Evolutionary conservation across 2,797 vertebrate genomes (phyloP).

Genomic region (Macropodus opercularis): DNA sequence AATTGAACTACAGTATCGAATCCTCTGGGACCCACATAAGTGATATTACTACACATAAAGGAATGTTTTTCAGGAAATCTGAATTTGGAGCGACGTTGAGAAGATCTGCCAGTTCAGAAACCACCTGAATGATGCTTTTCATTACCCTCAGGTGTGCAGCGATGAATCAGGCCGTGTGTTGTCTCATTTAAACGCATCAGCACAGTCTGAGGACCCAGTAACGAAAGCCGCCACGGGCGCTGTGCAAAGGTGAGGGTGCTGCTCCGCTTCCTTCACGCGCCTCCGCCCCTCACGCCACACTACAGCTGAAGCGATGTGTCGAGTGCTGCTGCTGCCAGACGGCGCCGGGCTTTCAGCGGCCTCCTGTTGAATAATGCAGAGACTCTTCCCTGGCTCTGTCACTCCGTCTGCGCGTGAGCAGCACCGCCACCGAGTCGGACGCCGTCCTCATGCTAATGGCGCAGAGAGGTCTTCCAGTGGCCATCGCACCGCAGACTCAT

Average conservation of each 20-base stretch:
- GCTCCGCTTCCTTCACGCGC: slow-evolving; percentile 33
- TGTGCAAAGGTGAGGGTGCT: slow-evolving; percentile 11
- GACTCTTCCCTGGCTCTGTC: slow-evolving; percentile 41
- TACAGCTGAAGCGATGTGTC: slow-evolving; percentile 48
- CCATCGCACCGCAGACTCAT: slow-evolving; percentile 50
- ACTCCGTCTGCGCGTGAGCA: slow-evolving; percentile 17
- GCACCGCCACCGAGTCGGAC: slow-evolving; percentile 29
- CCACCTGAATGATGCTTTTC: slow-evolving; percentile 21
- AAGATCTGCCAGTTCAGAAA: slow-evolving; percentile 6
- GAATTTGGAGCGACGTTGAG: no score
- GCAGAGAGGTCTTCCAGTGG: slow-evolving; percentile 49
- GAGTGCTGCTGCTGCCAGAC: slow-evolving; percentile 42
- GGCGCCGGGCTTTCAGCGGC: slow-evolving; percentile 35
- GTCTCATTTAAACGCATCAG: slow-evolving; percentile 39
- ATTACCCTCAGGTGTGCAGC: slow-evolving; percentile 26
- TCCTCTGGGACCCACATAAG: no score
- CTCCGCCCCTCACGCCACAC: slow-evolving; percentile 33
- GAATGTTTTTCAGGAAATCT: no score
- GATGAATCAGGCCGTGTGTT: slow-evolving; percentile 35
- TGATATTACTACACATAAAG: no score
- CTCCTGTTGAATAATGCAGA: slow-evolving; percentile 77
- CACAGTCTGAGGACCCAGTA: slow-evolving; percentile 8
- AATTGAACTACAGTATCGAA: no score
- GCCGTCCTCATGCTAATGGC: slow-evolving; percentile 74
- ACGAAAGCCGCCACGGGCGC: slow-evolving; percentile 13